Conservation (phyloP, 2,888 invertebrate species). For the Lasioglossum figueresi region DNA sequence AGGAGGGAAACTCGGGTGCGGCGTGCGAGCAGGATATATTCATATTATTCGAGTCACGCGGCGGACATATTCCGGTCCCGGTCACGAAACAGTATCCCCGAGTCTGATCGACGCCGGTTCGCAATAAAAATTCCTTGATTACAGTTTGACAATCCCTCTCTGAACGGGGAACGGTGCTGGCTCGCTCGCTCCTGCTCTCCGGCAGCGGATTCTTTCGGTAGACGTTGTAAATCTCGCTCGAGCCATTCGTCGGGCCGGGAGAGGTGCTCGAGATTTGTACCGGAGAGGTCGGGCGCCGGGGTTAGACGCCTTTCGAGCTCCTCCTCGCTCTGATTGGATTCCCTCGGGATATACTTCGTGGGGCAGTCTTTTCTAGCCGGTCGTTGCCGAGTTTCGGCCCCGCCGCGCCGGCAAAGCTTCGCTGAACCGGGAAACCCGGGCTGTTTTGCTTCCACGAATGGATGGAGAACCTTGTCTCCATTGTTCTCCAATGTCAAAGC, state of each 20-base stretch:
- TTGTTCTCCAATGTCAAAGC: slow-evolving; percentile 63
- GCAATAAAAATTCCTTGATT: slow-evolving; percentile 59
- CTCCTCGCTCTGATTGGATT: slow-evolving; percentile 69
- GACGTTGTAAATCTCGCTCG: slow-evolving; percentile 60
- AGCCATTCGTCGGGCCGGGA: slow-evolving; percentile 45
- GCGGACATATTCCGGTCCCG: slow-evolving; percentile 26
- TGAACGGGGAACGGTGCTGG: slow-evolving; percentile 4
- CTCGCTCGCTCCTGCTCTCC: not conserved
- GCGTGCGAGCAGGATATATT: not conserved
- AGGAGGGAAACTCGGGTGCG: too few relatives aligned
- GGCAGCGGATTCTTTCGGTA: slow-evolving; percentile 34
- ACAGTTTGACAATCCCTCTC: slow-evolving; percentile 38
- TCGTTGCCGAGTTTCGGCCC: slow-evolving; percentile 46
- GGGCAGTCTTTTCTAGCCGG: slow-evolving; percentile 58
- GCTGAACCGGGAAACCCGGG: slow-evolving; percentile 23
- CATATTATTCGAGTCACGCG: slow-evolving; percentile 13
- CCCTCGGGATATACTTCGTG: slow-evolving; percentile 59
- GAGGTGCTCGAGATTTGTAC: slow-evolving; percentile 62
- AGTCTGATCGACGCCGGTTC: slow-evolving; percentile 16
- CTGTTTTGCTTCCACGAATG: slow-evolving; percentile 59
- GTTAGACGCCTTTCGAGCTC: slow-evolving; percentile 52
- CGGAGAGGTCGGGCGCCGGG: slow-evolving; percentile 43
- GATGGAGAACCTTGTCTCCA: slow-evolving; percentile 52
- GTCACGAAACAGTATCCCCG: slow-evolving; percentile 32
- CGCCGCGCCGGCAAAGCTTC: slow-evolving; percentile 22